Percentiles rank a stretch among this genome's conserved stretches.
phyloP scores from a whole-genome alignment of 2,888 invertebrate genomes.

The Acleris sparsana region DNA sequence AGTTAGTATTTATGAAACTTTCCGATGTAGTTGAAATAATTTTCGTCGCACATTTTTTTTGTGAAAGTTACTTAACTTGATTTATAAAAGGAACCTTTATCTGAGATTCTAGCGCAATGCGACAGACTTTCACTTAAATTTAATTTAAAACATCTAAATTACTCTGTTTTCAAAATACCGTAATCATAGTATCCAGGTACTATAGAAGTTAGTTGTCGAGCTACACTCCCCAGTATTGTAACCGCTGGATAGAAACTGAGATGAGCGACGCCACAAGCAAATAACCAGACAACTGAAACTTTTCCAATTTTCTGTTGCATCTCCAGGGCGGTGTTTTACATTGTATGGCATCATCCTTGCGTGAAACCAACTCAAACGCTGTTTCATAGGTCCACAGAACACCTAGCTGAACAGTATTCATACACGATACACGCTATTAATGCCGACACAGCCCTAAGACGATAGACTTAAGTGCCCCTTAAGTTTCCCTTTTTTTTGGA shows the following conservation, averaged over 20 bases:
- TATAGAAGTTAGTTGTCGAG: conserved; percentile 2
- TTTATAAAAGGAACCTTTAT: no score
- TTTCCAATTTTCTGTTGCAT: conserved; percentile 62
- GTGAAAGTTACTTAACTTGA: no score
- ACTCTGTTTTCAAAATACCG: no score
- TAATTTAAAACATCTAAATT: no score
- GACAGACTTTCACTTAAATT: no score
- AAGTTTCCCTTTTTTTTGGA: no score
- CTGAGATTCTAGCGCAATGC: no score
- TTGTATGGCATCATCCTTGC: conserved; percentile 50
- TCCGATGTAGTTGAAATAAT: neutral
- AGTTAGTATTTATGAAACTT: neutral
- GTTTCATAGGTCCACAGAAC: conserved; percentile 23
- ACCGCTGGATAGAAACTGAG: conserved; percentile 24
- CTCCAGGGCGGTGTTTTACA: conserved; percentile 51
- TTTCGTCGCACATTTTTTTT: neutral
- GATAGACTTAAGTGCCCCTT: no score
- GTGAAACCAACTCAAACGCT: conserved; percentile 46
- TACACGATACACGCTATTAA: no score
- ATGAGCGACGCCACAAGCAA: conserved; percentile 42
- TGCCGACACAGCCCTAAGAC: no score
- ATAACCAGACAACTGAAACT: conserved; percentile 50
- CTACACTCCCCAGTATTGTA: conserved; percentile 3
- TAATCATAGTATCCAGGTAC: neutral
- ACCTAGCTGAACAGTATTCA: conserved; percentile 9